A percentile compares a stretch with the other conserved stretches of the same genome.
Conservation (phyloP, 2,113 vertebrate genomes). For the Brachyistius frenatus region DNA sequence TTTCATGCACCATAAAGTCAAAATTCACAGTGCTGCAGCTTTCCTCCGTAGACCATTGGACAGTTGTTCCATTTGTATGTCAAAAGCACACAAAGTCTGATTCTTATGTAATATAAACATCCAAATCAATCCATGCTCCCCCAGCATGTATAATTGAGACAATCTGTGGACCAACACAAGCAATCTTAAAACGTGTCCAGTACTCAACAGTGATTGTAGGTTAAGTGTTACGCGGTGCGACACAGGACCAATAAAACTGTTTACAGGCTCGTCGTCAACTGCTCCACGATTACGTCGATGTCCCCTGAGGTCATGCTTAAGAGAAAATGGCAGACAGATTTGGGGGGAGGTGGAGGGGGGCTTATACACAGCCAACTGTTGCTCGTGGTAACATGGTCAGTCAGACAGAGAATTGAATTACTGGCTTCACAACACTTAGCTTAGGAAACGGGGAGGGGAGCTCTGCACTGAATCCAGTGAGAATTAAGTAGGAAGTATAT, state of each 20-base stretch:
- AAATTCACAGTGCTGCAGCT: not conserved
- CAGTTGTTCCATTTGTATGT: not conserved
- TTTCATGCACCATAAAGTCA: conserved; percentile 7
- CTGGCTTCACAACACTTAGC: conserved; percentile 34
- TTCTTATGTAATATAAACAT: conserved; percentile 15
- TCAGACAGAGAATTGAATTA: conserved; percentile 34
- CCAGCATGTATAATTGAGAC: conserved; percentile 2
- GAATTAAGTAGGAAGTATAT: not conserved
- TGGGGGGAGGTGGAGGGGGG: too few relatives aligned
- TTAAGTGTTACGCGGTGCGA: conserved; percentile 34
- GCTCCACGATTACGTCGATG: conserved; percentile 41
- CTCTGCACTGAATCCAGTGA: not conserved
- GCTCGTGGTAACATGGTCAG: conserved; percentile 40
- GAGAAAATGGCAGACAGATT: conserved; percentile 59
- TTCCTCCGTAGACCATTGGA: conserved; percentile 11
- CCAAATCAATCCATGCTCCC: not conserved
- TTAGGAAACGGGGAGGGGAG: conserved; percentile 22
- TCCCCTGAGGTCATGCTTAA: conserved; percentile 27
- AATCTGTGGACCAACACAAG: conserved; percentile 23
- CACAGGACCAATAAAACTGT: conserved; percentile 54
- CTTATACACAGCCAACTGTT: conserved; percentile 27
- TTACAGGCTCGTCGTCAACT: conserved; percentile 47
- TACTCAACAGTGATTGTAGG: conserved; percentile 27
- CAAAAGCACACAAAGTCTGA: conserved; percentile 2
- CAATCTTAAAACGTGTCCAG: conserved; percentile 15